Base-by-base conservation (phyloP, 2,888 invertebrate genomes). In the Melinopterus prodromus region DNA sequence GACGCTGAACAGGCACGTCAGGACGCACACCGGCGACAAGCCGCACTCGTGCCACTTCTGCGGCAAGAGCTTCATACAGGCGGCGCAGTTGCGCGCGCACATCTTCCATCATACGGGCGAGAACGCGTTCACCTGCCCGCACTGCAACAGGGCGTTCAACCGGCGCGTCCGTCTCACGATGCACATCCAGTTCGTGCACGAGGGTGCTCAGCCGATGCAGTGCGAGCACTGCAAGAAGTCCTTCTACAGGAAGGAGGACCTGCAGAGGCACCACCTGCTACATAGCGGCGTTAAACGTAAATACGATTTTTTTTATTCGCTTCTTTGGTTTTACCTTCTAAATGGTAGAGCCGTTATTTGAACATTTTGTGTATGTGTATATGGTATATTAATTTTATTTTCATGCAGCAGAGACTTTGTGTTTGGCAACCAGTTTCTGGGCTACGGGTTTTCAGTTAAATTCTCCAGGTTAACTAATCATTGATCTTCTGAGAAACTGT, bases 51-150 rank as follows among this genome's bases (percentile, higher is more conserved):
- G 95, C 86, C 88, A 91, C 71, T 91, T 92, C 84, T 97, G 97
- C 86, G 92, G 92, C 9, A 94, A 93, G 87, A 93, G 95, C n/a
- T 97, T 96, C 88, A 97, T 97, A 80, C 97, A 90, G 85, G 93
- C 94, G 9, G 92, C 94, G 6, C 97, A 97, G 87, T 90, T 97
- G 69, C 92, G 94, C 83, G 94, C 94, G 6, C 97, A 97, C 87
- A 90, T 95, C 82, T 94, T 94, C 85, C 94, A 94, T 86, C 94
- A 97, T 83, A 93, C 93, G 12, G 93, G 93, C 38, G 93, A 94
- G 85, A 91, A 91, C 84, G 93, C 93, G 12, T 94, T 92, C 86
- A 90, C 92, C 16, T 97, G 97, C 86, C 91, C 91, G 4, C 83
- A 89, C 80, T 92, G 92, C 86, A 90, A 90, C 82, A 91, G 89